These are phyloP conservation scores for Apodemia zela DNA, from an alignment of 2,888 invertebrate genomes.

Conservation along the genomic window DNA sequence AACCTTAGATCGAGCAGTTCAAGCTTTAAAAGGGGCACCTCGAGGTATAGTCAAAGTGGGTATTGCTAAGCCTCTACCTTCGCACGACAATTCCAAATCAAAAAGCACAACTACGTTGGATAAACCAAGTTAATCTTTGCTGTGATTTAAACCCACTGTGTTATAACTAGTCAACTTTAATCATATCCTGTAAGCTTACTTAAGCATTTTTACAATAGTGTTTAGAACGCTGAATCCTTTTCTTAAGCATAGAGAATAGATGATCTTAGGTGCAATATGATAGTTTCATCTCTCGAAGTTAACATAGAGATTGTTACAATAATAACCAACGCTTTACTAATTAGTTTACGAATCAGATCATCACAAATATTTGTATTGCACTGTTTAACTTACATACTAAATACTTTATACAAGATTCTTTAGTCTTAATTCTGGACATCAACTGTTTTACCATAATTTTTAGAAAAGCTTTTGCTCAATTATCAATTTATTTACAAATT, in stretches of 20 bases:
- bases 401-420: slow-evolving; percentile 12
- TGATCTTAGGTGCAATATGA: slow-evolving; percentile 21
- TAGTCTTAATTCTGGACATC: slow-evolving; percentile 7
- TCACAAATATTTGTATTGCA: slow-evolving; percentile 56
- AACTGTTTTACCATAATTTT: neutral
- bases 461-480: neutral
- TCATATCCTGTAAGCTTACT: slow-evolving; percentile 54
- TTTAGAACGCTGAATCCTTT: slow-evolving; percentile 39
- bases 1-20: slow-evolving; percentile 96
- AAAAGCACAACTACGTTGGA: slow-evolving; percentile 65
- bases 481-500: neutral
- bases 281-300: slow-evolving; percentile 27
- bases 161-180: slow-evolving; percentile 65
- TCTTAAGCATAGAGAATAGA: slow-evolving; percentile 28
- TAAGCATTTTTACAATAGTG: slow-evolving; percentile 49
- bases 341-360: slow-evolving; percentile 30
- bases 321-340: slow-evolving; percentile 75
- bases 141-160: slow-evolving; percentile 33
- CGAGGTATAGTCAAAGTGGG: slow-evolving; percentile 94
- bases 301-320: slow-evolving; percentile 54
- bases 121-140: slow-evolving; percentile 65
- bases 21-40: slow-evolving; percentile 96
- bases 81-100: slow-evolving; percentile 54
- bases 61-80: slow-evolving; percentile 90
- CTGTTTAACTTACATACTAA: slow-evolving; percentile 36